Evolutionary conservation across 1,140 invertebrate genomes (phyloP), one percentile per base, ranked within the genome.

Genomic region (Aphaenogaster floridana): DNA sequence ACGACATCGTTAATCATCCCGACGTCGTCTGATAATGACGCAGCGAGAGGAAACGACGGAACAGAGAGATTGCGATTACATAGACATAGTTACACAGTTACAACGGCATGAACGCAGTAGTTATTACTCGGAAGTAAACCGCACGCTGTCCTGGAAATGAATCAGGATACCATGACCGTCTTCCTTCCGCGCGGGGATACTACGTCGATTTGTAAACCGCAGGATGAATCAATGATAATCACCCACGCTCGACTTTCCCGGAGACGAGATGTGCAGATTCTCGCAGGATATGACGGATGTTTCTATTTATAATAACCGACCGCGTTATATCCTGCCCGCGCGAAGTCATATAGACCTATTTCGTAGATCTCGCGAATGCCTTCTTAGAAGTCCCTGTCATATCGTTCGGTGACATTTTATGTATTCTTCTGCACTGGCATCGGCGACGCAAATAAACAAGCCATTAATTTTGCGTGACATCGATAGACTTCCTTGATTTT

Each of bases 251-350:
- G 42, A 48, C 68, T 84, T 72, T 83, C 45, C 64, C 45, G 77
- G 42, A 17, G 11, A 21, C 8, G 7, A 54, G 0, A 8, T n/a
- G 66, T 7, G 71, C 57, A 61, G 89, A 86, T 86, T 68, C 64
- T 88, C 50, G 61, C 72, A 91, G 89, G 90, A 91, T 87, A 86
- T 91, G 90, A 91, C 87, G 83, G 77, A 36, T 77, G 21, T 28
- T 9, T 3, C 59, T 81, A 91, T 87, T 91, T 87, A 85, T 89
- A 89, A 78, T 87, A 28, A 21, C 48, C 59, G 64, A 91, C 90
- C 90, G 57, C 85, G 45, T 45, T 28, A 68, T 78, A 89, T 91
- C 89, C 90, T 91, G 81, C 28, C 17, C 34, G 21, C 21, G 39
- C 34, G 52, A 9, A 83, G 66, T 36, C 52, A 74, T 15, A 9